phyloP scores from a whole-genome alignment of 2,797 vertebrate genomes.

The Bovichtus variegatus region DNA sequence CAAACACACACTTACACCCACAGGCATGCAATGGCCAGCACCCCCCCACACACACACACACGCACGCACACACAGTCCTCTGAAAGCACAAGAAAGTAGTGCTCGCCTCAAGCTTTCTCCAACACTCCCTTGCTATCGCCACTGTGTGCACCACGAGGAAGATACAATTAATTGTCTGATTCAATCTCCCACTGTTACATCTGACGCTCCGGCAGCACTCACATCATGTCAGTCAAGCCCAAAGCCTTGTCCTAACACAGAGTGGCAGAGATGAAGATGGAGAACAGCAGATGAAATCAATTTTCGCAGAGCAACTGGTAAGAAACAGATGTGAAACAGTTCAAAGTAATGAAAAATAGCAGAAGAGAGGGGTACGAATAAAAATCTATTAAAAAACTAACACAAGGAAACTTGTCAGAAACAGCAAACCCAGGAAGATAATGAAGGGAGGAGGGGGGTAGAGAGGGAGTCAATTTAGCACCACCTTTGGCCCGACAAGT shows the following conservation, averaged over 20 bases:
- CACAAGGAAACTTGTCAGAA: conserved; percentile 20
- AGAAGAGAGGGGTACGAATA: conserved; percentile 10
- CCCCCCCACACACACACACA: conserved; percentile 42
- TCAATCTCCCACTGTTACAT: conserved; percentile 69
- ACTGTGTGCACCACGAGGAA: conserved; percentile 58
- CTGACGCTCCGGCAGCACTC: conserved; percentile 65
- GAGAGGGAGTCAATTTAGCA: conserved; percentile 64
- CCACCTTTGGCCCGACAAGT: conserved; percentile 69
- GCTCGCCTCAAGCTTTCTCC: conserved; percentile 56
- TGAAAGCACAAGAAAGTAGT: conserved; percentile 42
- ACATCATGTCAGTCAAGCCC: conserved; percentile 71
- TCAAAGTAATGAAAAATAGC: conserved; percentile 12
- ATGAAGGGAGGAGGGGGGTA: neutral
- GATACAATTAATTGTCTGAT: conserved; percentile 77
- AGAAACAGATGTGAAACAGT: conserved; percentile 4
- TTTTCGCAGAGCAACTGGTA: conserved; percentile 11
- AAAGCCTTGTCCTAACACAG: conserved; percentile 49
- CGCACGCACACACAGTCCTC: conserved; percentile 25
- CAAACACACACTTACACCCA: conserved; percentile 25
- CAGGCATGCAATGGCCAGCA: conserved; percentile 29
- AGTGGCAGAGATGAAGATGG: conserved; percentile 36
- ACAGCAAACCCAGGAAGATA: conserved; percentile 12
- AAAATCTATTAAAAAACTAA: conserved; percentile 24
- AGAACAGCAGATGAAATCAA: conserved; percentile 42
- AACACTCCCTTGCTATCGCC: conserved; percentile 38